These are phyloP conservation scores for Potorous gilbertii DNA, from an alignment of 2,797 vertebrate species.

Conservation along the genomic window DNA sequence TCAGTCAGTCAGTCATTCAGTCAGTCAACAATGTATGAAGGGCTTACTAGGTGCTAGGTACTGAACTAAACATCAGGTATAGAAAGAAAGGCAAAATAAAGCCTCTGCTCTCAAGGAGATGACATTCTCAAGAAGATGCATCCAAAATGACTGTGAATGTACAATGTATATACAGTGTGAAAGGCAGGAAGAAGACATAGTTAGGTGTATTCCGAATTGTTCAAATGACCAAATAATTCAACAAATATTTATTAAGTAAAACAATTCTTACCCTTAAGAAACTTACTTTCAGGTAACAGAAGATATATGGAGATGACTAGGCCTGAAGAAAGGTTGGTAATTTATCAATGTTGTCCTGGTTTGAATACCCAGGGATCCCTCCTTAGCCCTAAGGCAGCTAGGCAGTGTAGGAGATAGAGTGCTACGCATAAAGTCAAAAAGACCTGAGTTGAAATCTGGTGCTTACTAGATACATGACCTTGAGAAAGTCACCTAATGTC, in stretches of 20 bases:
- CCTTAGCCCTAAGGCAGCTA: background rate
- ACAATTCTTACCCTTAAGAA: background rate
- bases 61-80: background rate
- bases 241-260: background rate
- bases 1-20: background rate
- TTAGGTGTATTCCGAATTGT: background rate
- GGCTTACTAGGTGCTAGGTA: background rate
- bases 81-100: background rate
- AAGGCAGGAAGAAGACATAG: background rate
- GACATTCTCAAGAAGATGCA: background rate
- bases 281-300: background rate
- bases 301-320: background rate
- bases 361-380: background rate
- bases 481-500: background rate
- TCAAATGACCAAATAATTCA: background rate
- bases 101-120: background rate
- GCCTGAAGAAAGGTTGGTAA: background rate
- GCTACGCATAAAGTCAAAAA: background rate
- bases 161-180: background rate
- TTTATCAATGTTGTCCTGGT: background rate
- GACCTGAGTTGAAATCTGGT: background rate
- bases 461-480: background rate
- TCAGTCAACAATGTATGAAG: background rate
- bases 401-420: background rate
- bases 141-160: background rate